Percentiles rank a stretch among this genome's conserved stretches.
phyloP scores from a whole-genome alignment of 92 coral and sea anemone genomes.

The Galaxea fascicularis region DNA sequence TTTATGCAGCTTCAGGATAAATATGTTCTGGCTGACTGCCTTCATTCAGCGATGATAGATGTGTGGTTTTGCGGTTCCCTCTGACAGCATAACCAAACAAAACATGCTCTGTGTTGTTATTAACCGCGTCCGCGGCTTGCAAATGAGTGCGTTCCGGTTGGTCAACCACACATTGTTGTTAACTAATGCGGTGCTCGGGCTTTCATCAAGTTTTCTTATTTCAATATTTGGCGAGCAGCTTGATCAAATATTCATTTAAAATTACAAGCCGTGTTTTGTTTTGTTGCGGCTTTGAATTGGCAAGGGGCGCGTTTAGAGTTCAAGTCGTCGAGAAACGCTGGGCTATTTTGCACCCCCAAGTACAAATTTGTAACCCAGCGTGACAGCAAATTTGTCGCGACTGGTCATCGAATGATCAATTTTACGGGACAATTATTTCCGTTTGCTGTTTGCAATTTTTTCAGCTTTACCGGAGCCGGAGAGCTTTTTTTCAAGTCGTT shows the following conservation, averaged over 20 bases:
- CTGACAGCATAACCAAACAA: conserved; percentile 77
- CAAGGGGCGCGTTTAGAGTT: conserved; percentile 31
- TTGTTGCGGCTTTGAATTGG: conserved; percentile 74
- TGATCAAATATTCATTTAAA: conserved; percentile 87
- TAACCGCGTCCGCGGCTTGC: conserved; percentile 72
- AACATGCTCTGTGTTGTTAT: conserved; percentile 71
- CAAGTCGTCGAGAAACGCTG: conserved; percentile 11
- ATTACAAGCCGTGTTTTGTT: conserved; percentile 80
- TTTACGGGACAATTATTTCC: conserved; percentile 23
- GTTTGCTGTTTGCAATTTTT: conserved; percentile 28
- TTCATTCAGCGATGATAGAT: conserved; percentile 89
- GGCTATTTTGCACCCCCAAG: conserved; percentile 25
- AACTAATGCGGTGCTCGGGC: conserved; percentile 71
- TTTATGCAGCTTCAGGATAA: conserved; percentile 80
- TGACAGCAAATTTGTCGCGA: conserved; percentile 23
- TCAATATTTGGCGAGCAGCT: conserved; percentile 88
- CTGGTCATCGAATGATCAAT: not conserved
- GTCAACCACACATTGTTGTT: conserved; percentile 66
- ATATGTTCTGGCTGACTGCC: conserved; percentile 86
- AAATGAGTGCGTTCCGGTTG: conserved; percentile 75
- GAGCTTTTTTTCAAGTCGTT: conserved; percentile 38
- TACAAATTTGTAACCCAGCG: conserved; percentile 29
- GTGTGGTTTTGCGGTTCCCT: conserved; percentile 90
- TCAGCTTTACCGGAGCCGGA: not conserved
- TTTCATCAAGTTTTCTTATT: conserved; percentile 69